Evolutionary conservation across 2,797 vertebrate genomes (phyloP).

Genomic region (Neosilurus hyrtlii): DNA sequence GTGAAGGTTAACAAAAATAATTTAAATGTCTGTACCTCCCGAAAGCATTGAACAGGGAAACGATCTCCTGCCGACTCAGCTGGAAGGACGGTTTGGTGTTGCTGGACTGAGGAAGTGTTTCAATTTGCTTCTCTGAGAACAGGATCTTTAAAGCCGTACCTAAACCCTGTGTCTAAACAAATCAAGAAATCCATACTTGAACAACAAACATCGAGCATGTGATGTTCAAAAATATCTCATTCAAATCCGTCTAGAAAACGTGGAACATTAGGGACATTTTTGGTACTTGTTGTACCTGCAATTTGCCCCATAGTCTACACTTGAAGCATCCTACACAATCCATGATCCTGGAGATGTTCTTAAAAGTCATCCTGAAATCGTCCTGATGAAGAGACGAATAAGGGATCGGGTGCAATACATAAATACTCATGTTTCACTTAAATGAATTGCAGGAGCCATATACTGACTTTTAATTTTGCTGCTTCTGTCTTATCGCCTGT

Average conservation of each 20-base stretch:
- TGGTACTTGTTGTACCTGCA: conserved; percentile 74
- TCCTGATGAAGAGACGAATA: conserved; percentile 69
- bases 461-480: conserved; percentile 82
- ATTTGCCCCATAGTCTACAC: conserved; percentile 92
- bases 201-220: background rate
- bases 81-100: conserved; percentile 75
- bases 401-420: background rate
- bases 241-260: background rate
- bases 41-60: conserved; percentile 90
- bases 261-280: background rate
- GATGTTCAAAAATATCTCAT: background rate
- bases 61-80: conserved; percentile 88
- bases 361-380: conserved; percentile 85
- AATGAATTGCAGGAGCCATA: background rate
- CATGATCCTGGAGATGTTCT: conserved; percentile 95
- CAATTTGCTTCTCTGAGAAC: conserved; percentile 88
- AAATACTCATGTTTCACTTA: background rate
- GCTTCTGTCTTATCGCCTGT: conserved; percentile 84
- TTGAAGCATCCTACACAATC: conserved; percentile 95
- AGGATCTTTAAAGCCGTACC: conserved; percentile 90
- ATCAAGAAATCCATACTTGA: conserved; percentile 9
- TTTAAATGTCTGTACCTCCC: conserved; percentile 75
- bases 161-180: conserved; percentile 86
- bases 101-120: conserved; percentile 75
- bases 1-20: background rate